These are phyloP conservation scores for Chamaetylas fuelleborni DNA, from an alignment of 2,113 vertebrate species.

Conservation along the genomic window DNA sequence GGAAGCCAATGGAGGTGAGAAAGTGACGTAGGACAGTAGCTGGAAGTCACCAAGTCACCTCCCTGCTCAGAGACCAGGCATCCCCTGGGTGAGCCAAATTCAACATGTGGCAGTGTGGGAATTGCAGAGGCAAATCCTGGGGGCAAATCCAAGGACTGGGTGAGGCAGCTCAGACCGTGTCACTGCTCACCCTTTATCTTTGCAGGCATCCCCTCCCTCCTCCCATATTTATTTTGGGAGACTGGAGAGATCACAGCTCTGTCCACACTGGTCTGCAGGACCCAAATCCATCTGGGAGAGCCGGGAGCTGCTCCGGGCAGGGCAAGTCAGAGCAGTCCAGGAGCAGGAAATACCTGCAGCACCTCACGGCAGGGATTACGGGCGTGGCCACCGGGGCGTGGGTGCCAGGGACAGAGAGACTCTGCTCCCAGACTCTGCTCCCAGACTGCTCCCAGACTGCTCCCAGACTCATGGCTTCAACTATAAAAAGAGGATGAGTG, in stretches of 20 bases:
- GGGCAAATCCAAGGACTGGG: neutral
- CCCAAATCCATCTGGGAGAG: neutral
- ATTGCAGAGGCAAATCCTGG: neutral
- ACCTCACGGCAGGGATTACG: neutral
- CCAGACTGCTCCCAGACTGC: neutral
- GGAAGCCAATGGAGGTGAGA: neutral
- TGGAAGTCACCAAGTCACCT: neutral
- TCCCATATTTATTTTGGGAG: neutral
- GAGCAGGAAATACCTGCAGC: slow-evolving; percentile 39
- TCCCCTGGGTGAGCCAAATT: neutral
- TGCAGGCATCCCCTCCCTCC: neutral
- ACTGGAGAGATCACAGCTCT: fast-evolving
- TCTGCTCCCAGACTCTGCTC: neutral
- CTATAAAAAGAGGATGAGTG: fast-evolving
- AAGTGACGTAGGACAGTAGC: fast-evolving
- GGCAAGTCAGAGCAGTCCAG: neutral
- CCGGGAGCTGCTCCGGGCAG: neutral
- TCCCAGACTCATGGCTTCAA: neutral
- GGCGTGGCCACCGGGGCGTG: neutral
- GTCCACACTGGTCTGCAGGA: neutral
- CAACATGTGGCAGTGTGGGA: fast-evolving
- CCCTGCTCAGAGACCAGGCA: neutral
- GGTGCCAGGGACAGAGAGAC: neutral
- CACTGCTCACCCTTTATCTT: fast-evolving
- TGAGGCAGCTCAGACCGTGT: neutral